Evolutionary conservation across 2,888 invertebrate genomes (phyloP), one percentile per base, ranked within the genome.

Genomic region (Mystacides longicornis): DNA sequence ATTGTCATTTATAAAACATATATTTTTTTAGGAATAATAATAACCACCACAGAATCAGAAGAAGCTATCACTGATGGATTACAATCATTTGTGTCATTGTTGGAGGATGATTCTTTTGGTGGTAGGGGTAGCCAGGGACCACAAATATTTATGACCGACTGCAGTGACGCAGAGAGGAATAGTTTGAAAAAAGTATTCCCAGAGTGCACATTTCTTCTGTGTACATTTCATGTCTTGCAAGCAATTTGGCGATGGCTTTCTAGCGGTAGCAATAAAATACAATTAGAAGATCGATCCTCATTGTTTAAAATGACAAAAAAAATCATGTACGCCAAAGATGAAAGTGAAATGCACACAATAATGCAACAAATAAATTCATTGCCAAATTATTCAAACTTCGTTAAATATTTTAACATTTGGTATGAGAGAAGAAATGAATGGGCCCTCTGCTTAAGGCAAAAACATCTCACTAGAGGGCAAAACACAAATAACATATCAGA

Each of bases 21-120:
- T 27, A 27, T 27, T 27, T 27, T 27, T 37, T 3, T 37, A 37
- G 37, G 37, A n/a, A 37, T 37, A 37, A 37, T 37, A 3, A 14
- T 37, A 7, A 37, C 37, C 37, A 37, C 37, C 37, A 14, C 14
- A 37, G 14, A 37, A 37, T 37, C 37, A 16, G 37, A 37, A 37
- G 37, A 37, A 37, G 37, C 37, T 16, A 37, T 37, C 37, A 37
- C 37, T 37, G 37, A 37, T 37, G 37, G 37, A 37, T 37, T 37
- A 37, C 37, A 37, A 37, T 37, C 14, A 16, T 37, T 37, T 37
- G 16, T 3, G 4, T 37, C 14, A 14, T 14, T 37, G 37, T 37
- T 37, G 37, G 37, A 37, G 16, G 37, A 37, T 37, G 37, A 37
- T 37, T 37, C 37, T 3, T 37, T 37, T 14, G 37, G 37, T 14